Percentiles rank a stretch among this genome's conserved stretches.
Evolutionary conservation across 2,797 vertebrate species (phyloP).

Genomic region (Phoxinus dragarum): DNA sequence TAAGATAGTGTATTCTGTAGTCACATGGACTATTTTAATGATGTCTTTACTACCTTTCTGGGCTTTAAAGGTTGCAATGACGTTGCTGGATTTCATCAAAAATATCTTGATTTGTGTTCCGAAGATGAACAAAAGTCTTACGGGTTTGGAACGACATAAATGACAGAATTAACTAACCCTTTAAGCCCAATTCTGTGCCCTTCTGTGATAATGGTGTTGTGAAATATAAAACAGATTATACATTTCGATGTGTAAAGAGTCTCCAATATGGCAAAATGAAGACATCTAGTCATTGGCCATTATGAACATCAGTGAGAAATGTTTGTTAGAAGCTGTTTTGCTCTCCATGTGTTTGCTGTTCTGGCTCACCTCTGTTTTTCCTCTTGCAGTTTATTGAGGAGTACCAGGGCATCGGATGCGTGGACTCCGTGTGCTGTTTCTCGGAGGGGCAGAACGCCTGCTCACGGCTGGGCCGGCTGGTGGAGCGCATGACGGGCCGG

Average conservation of each 20-base stretch:
- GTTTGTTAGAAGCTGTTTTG: not conserved
- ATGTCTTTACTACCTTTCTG: too few relatives aligned
- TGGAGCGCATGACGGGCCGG: slow-evolving; percentile 90
- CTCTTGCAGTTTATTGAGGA: slow-evolving; percentile 84
- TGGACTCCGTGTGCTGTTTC: slow-evolving; percentile 99
- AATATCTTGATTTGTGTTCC: too few relatives aligned
- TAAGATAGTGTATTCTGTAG: too few relatives aligned
- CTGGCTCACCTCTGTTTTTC: slow-evolving; percentile 22
- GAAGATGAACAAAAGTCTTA: too few relatives aligned
- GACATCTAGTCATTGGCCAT: not conserved
- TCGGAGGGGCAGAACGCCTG: slow-evolving; percentile 89
- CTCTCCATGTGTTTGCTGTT: not conserved
- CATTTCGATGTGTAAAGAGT: not conserved
- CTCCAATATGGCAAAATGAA: not conserved
- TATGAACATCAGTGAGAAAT: not conserved
- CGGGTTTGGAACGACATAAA: too few relatives aligned
- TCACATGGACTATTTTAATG: too few relatives aligned
- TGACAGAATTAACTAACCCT: too few relatives aligned
- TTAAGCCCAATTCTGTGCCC: not conserved
- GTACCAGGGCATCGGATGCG: slow-evolving; percentile 89
- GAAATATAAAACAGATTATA: not conserved
- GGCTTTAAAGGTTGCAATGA: too few relatives aligned
- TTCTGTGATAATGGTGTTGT: not conserved
- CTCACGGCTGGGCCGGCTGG: slow-evolving; percentile 87
- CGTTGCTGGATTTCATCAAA: too few relatives aligned